Conservation (phyloP, 2,113 vertebrate species). For the Ramphastos sulfuratus region DNA sequence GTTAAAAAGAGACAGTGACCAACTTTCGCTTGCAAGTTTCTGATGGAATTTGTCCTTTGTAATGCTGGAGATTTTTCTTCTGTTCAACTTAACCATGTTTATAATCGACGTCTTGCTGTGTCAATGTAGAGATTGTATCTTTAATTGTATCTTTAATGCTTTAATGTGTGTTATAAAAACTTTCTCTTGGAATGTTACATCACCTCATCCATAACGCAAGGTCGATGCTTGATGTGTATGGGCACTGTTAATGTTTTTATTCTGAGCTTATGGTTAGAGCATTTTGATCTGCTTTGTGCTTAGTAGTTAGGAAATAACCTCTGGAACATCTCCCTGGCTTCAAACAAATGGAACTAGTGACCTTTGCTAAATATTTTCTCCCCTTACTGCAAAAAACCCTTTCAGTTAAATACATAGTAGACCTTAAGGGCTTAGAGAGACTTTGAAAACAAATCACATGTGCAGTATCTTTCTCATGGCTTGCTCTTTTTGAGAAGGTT, state of each 20-base stretch:
- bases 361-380: slow-evolving; percentile 32
- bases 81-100: neutral
- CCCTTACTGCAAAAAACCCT: slow-evolving; percentile 35
- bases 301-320: neutral
- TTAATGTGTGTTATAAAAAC: slow-evolving; percentile 63
- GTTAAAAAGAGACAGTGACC: neutral
- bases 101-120: slow-evolving; percentile 18
- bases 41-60: neutral
- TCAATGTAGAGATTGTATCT: slow-evolving; percentile 61
- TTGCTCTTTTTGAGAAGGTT: slow-evolving; percentile 83
- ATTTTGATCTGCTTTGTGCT: slow-evolving; percentile 46
- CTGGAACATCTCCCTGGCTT: too few species aligned
- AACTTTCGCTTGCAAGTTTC: neutral
- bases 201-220: slow-evolving; percentile 38
- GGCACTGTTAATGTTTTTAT: slow-evolving; percentile 52
- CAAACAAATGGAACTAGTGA: slow-evolving; percentile 48
- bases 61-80: neutral
- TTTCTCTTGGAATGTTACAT: slow-evolving; percentile 45
- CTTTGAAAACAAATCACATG: slow-evolving; percentile 60
- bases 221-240: slow-evolving; percentile 3
- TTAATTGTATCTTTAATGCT: slow-evolving; percentile 63
- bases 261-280: slow-evolving; percentile 26
- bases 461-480: slow-evolving; percentile 75
- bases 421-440: slow-evolving; percentile 63
- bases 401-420: slow-evolving; percentile 53